phyloP scores from a whole-genome alignment of 2,888 invertebrate species.

The Neoitamus cyanurus region DNA sequence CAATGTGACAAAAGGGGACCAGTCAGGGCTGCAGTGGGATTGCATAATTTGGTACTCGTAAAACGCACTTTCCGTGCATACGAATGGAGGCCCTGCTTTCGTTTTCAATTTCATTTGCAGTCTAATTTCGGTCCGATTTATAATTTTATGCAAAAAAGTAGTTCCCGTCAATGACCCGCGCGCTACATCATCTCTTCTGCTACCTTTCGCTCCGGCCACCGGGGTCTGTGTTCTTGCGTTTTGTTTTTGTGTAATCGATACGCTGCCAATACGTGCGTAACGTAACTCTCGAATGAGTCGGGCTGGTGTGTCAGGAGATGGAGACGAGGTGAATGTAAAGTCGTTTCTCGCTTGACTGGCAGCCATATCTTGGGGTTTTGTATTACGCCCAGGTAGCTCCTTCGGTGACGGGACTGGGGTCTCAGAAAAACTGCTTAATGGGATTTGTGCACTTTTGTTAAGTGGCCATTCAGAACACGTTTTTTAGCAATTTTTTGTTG shows the following conservation, averaged over 20 bases:
- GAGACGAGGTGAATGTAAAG: neutral
- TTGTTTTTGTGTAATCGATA: slow-evolving; percentile 21
- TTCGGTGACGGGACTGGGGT: neutral
- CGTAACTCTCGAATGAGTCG: neutral
- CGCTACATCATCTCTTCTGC: neutral
- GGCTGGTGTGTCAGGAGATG: neutral
- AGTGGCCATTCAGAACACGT: slow-evolving; percentile 24
- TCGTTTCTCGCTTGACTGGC: slow-evolving; percentile 24
- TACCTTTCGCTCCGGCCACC: neutral
- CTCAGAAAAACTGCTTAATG: slow-evolving; percentile 3
- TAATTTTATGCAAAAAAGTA: neutral
- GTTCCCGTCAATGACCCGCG: slow-evolving; percentile 1
- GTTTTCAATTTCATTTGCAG: neutral
- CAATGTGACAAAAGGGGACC: neutral
- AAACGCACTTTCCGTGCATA: neutral
- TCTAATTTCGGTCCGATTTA: neutral
- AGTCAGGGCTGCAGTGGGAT: neutral
- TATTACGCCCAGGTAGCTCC: slow-evolving; percentile 17
- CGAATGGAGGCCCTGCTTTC: neutral
- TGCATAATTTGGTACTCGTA: neutral
- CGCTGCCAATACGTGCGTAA: slow-evolving; percentile 31
- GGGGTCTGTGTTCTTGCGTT: neutral
- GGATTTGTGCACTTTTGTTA: neutral
- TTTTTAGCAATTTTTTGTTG: slow-evolving; percentile 4
- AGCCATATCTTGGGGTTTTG: neutral